Evolutionary conservation across 2,113 vertebrate genomes (phyloP).

Genomic region (Diphyllodes magnificus): DNA sequence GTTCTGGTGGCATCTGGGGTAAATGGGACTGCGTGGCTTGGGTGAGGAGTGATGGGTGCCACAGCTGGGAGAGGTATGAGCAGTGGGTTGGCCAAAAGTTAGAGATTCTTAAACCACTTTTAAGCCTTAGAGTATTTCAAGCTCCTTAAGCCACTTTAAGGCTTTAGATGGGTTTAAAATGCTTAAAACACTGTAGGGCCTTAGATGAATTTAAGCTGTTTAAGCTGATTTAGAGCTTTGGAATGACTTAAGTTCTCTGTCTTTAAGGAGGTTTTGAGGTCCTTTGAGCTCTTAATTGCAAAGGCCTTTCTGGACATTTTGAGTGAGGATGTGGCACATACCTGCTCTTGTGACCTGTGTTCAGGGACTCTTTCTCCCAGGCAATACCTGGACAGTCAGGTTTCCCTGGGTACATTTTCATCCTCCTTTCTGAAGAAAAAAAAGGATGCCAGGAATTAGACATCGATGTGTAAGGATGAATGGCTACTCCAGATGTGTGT

Average conservation of each 20-base stretch:
- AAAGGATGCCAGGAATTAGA: no score
- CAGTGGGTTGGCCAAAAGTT: not conserved
- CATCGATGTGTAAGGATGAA: not conserved
- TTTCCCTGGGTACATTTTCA: not conserved
- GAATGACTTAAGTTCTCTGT: conserved; percentile 30
- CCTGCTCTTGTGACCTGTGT: not conserved
- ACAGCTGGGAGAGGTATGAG: not conserved
- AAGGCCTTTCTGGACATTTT: not conserved
- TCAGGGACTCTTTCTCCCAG: not conserved
- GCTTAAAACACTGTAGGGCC: conserved; percentile 51
- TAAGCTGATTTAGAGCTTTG: conserved; percentile 56
- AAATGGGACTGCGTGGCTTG: not conserved
- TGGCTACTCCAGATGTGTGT: not conserved
- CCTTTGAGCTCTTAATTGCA: not conserved
- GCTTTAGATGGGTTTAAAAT: conserved; percentile 58
- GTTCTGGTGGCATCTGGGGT: fast-evolving
- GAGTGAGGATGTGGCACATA: not conserved
- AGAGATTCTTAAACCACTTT: conserved; percentile 8
- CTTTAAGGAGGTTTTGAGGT: conserved; percentile 16
- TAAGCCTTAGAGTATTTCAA: conserved; percentile 16
- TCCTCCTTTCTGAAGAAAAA: not conserved
- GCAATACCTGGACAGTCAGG: not conserved
- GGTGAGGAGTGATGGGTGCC: not conserved
- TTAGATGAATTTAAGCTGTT: conserved; percentile 37
- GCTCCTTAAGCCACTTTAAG: conserved; percentile 36